Conservation (phyloP, 2,797 vertebrate genomes). For the Cygnus olor region DNA sequence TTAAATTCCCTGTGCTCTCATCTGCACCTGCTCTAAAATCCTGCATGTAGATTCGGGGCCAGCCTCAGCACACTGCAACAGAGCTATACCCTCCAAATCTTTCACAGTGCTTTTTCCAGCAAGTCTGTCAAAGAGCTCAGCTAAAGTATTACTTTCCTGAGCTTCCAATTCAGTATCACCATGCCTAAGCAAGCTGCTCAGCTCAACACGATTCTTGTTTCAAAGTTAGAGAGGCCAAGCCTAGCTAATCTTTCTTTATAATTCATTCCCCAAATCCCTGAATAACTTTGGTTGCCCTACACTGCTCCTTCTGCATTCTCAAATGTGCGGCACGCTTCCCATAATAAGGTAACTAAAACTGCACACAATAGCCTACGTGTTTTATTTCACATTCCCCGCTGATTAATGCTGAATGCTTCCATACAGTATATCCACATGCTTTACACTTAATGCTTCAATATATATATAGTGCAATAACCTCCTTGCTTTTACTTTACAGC, state of each 20-base stretch:
- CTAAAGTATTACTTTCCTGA: background rate
- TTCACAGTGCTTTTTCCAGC: background rate
- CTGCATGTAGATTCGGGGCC: background rate
- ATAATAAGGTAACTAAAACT: constrained; percentile 25
- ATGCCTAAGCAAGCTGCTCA: constrained; percentile 34
- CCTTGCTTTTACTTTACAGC: constrained; percentile 51
- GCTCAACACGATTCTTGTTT: constrained; percentile 42
- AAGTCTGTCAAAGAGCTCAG: background rate
- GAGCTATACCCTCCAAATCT: background rate
- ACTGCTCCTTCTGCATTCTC: constrained; percentile 29
- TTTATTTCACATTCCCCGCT: constrained; percentile 36
- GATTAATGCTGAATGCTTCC: constrained; percentile 44
- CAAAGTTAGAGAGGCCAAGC: constrained; percentile 52
- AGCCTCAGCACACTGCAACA: fast-evolving
- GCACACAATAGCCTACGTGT: constrained; percentile 52
- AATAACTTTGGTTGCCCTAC: constrained; percentile 40
- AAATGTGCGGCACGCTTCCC: background rate
- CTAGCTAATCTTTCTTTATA: constrained; percentile 60
- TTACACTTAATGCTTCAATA: constrained; percentile 31
- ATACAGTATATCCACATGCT: background rate
- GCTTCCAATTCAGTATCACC: constrained; percentile 20
- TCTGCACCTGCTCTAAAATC: background rate
- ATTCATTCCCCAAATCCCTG: constrained; percentile 60
- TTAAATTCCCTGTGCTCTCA: background rate
- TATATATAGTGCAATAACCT: constrained; percentile 31